phyloP scores from a whole-genome alignment of 2,113 vertebrate genomes.

The Engraulis encrasicolus region DNA sequence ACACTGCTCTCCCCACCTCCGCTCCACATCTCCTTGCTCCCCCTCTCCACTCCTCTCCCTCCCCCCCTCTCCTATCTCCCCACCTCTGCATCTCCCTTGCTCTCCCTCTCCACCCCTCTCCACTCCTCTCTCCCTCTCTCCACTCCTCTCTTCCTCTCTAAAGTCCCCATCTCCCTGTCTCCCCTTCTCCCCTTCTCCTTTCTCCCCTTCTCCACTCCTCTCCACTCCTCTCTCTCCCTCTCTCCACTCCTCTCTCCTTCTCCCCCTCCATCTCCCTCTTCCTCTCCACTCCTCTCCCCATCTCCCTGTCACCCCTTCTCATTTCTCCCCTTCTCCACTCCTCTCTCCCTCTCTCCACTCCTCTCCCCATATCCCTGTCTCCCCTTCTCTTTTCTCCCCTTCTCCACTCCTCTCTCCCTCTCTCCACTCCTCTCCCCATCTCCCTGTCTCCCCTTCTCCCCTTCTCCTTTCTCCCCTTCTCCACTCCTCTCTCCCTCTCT shows the following conservation, averaged over 20 bases:
- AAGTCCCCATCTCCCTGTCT: background rate
- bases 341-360: too few species aligned
- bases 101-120: too few species aligned
- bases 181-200: background rate
- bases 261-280: too few species aligned
- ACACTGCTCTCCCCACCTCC: too few species aligned
- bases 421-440: background rate
- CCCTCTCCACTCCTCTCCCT: background rate
- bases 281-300: background rate
- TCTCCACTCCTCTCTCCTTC: background rate
- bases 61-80: background rate
- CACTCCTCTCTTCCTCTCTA: constrained; percentile 15
- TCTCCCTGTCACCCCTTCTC: background rate
- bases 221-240: constrained; percentile 18
- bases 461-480: background rate
- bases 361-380: too few species aligned
- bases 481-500: too few species aligned
- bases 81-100: too few species aligned
- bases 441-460: too few species aligned
- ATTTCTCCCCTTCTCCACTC: too few species aligned
- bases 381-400: too few species aligned
- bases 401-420: too few species aligned
- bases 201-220: background rate
- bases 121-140: background rate
- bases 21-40: too few species aligned